Evolutionary conservation across 2,113 vertebrate genomes (phyloP).

Genomic region (Ctenodactylus gundi): DNA sequence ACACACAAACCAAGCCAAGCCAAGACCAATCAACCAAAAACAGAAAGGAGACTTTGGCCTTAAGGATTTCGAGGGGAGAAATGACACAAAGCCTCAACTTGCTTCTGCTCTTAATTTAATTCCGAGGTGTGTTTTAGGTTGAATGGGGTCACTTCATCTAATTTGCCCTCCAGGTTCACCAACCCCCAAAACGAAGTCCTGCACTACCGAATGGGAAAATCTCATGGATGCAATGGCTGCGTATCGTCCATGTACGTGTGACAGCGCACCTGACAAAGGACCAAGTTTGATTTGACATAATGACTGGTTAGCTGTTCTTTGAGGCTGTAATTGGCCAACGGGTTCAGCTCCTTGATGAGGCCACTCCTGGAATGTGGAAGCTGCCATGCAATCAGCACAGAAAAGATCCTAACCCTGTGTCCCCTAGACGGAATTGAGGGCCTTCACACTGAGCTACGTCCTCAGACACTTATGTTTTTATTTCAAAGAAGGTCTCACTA

Average conservation of each 20-base stretch:
- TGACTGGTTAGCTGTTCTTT: constrained; percentile 16
- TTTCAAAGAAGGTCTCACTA: too few relatives aligned
- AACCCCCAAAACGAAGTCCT: background rate
- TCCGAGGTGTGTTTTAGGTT: constrained; percentile 15
- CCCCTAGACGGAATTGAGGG: too few relatives aligned
- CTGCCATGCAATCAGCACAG: background rate
- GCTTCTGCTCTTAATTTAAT: constrained; percentile 31
- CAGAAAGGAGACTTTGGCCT: background rate
- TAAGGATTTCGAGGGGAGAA: background rate
- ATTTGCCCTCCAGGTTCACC: background rate
- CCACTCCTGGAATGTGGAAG: background rate
- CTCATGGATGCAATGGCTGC: background rate
- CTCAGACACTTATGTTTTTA: too few relatives aligned
- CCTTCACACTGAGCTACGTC: too few relatives aligned
- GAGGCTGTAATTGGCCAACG: constrained; percentile 31
- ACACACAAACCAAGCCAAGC: too few relatives aligned
- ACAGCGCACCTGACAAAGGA: background rate
- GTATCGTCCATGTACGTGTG: background rate
- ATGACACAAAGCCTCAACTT: background rate
- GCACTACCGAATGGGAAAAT: background rate
- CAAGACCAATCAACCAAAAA: too few relatives aligned
- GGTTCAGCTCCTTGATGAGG: constrained; percentile 27
- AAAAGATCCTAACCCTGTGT: too few relatives aligned
- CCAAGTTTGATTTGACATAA: background rate
- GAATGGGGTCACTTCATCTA: background rate